These are phyloP conservation scores for Pundamilia nyererei DNA, from an alignment of 2,113 vertebrate species.

Conservation along the genomic window DNA sequence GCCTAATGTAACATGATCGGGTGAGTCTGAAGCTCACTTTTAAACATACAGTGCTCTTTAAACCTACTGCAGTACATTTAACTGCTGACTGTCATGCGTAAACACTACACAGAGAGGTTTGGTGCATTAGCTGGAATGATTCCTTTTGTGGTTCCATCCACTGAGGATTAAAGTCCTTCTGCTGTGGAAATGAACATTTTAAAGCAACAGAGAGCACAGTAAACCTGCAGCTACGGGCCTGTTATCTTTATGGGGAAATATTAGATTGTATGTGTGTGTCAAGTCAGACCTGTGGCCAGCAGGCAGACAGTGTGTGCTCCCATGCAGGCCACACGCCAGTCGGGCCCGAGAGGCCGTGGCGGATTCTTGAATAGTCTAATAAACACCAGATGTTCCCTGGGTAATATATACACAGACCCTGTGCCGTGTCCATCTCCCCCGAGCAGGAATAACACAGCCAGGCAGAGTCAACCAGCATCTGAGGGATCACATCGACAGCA, in stretches of 20 bases:
- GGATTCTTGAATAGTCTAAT: slow-evolving; percentile 67
- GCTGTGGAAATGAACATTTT: neutral
- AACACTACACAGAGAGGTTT: slow-evolving; percentile 19
- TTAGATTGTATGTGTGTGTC: slow-evolving; percentile 38
- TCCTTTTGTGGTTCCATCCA: slow-evolving; percentile 33
- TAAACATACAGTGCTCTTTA: slow-evolving; percentile 38
- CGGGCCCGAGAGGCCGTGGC: slow-evolving; percentile 54
- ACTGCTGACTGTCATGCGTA: slow-evolving; percentile 26
- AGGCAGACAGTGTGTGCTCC: slow-evolving; percentile 41
- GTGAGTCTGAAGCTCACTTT: slow-evolving; percentile 12
- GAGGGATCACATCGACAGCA: slow-evolving; percentile 25
- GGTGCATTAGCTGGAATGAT: slow-evolving; percentile 9
- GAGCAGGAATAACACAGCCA: slow-evolving; percentile 50
- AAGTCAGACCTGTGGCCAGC: slow-evolving; percentile 34
- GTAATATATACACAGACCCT: slow-evolving; percentile 71
- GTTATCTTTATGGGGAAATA: slow-evolving; percentile 60
- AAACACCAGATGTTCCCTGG: slow-evolving; percentile 75
- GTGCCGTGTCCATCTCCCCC: slow-evolving; percentile 56
- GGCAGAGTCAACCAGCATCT: slow-evolving; percentile 5
- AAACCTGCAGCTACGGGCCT: slow-evolving; percentile 19
- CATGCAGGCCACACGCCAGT: slow-evolving; percentile 69
- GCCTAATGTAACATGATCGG: slow-evolving; percentile 12
- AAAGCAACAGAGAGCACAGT: slow-evolving; percentile 7
- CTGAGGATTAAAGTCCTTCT: slow-evolving; percentile 30
- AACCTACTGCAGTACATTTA: neutral